These are phyloP conservation scores for Drosophila kanapiae DNA, from an alignment of 1,140 invertebrate genomes.

Conservation along the genomic window DNA sequence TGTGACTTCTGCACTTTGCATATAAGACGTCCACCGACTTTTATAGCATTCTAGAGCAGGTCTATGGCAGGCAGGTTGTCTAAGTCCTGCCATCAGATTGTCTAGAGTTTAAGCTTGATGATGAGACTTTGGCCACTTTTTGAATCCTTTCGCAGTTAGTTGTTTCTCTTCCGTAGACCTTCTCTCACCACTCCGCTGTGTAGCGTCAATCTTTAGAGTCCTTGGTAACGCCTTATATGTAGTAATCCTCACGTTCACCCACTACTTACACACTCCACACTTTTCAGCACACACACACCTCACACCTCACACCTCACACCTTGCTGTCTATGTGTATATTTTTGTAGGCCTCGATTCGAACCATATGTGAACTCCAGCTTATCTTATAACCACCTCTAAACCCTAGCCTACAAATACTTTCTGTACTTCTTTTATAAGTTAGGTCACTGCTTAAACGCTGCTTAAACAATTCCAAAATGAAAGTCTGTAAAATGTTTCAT, in stretches of 20 bases:
- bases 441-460: slow-evolving; percentile 61
- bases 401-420: slow-evolving; percentile 52
- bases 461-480: slow-evolving; percentile 74
- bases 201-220: slow-evolving; percentile 61
- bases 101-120: slow-evolving; percentile 77
- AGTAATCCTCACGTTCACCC: slow-evolving; percentile 43
- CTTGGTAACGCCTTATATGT: slow-evolving; percentile 82
- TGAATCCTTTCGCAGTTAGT: slow-evolving; percentile 39
- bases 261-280: slow-evolving; percentile 8
- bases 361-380: slow-evolving; percentile 43
- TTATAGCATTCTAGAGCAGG: slow-evolving; percentile 86
- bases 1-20: slow-evolving; percentile 88
- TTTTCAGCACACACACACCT: slow-evolving; percentile 28
- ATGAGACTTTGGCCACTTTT: slow-evolving; percentile 70
- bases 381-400: slow-evolving; percentile 32
- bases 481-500: slow-evolving; percentile 84
- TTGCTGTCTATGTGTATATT: slow-evolving; percentile 43
- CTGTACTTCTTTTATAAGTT: slow-evolving; percentile 59
- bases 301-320: slow-evolving; percentile 12
- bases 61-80: slow-evolving; percentile 77
- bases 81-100: slow-evolving; percentile 39
- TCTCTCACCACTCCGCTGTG: slow-evolving; percentile 42
- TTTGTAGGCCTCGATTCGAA: slow-evolving; percentile 32
- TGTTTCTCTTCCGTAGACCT: slow-evolving; percentile 52
- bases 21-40: slow-evolving; percentile 87